These are phyloP conservation scores for Himalopsyche phryganea DNA, from an alignment of 1,140 invertebrate species.

Conservation along the genomic window DNA sequence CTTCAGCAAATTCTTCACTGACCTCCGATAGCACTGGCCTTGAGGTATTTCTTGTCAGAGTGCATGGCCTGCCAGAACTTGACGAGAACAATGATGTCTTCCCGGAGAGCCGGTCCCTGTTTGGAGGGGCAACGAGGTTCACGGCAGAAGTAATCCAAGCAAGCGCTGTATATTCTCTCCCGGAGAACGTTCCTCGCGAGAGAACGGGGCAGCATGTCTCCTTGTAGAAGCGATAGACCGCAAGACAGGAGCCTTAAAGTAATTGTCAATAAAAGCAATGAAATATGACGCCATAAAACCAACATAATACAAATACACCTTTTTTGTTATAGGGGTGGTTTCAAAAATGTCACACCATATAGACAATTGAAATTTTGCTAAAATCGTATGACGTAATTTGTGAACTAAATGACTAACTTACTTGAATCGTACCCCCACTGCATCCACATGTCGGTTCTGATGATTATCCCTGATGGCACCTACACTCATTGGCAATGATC, in stretches of 20 bases:
- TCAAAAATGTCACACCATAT: no score
- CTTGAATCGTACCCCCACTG: slow-evolving; percentile 78
- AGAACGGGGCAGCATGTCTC: slow-evolving; percentile 81
- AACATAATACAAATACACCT: no score
- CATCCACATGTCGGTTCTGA: slow-evolving; percentile 81
- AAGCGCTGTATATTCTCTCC: slow-evolving; percentile 90
- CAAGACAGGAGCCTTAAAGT: slow-evolving; percentile 83
- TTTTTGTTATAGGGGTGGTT: no score
- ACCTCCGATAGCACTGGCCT: slow-evolving; percentile 67
- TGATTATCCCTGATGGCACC: slow-evolving; percentile 60
- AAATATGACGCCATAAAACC: no score
- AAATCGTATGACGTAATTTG: neutral
- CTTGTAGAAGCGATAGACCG: slow-evolving; percentile 89
- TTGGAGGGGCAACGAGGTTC: slow-evolving; percentile 83
- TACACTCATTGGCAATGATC: slow-evolving; percentile 85
- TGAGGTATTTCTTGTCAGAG: slow-evolving; percentile 95
- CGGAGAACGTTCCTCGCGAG: slow-evolving; percentile 89
- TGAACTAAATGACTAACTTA: slow-evolving; percentile 42
- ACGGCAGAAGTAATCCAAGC: slow-evolving; percentile 93
- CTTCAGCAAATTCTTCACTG: no score
- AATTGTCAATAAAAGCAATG: no score
- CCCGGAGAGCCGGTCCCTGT: slow-evolving; percentile 67
- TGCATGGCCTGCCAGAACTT: slow-evolving; percentile 96
- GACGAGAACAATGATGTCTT: slow-evolving; percentile 88
- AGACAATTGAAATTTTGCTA: no score